Evolutionary conservation across 1,140 invertebrate species (phyloP).

Genomic region (Himalopsyche phryganea): DNA sequence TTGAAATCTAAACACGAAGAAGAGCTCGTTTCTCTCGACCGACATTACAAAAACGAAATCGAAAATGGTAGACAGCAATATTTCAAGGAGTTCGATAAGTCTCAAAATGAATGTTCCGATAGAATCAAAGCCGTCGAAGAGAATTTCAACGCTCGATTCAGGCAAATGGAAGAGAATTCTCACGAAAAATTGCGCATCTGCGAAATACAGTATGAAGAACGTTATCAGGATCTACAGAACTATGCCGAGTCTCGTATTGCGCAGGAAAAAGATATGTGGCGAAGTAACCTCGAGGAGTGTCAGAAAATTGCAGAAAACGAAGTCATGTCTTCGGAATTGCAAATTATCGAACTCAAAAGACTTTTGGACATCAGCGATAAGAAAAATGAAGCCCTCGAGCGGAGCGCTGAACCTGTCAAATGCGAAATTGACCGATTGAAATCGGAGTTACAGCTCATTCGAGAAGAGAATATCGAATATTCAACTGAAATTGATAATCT

Average conservation of each 20-base stretch:
- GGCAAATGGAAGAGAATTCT: slow-evolving; percentile 47
- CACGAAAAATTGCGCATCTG: slow-evolving; percentile 46
- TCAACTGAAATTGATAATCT: slow-evolving; percentile 1
- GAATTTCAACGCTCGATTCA: slow-evolving; percentile 47
- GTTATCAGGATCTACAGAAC: slow-evolving; percentile 26
- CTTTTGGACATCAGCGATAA: slow-evolving; percentile 39
- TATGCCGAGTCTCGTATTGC: neutral
- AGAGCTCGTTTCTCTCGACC: slow-evolving; percentile 43
- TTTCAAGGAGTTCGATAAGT: slow-evolving; percentile 41
- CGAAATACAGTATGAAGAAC: slow-evolving; percentile 51
- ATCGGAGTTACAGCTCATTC: neutral
- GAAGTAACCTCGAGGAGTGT: slow-evolving; percentile 38
- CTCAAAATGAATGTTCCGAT: slow-evolving; percentile 40
- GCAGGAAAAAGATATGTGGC: slow-evolving; percentile 27
- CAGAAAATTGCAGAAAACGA: slow-evolving; percentile 18
- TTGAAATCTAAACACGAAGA: slow-evolving; percentile 47
- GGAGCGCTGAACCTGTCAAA: neutral
- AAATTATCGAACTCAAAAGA: slow-evolving; percentile 44
- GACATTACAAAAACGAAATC: slow-evolving; percentile 41
- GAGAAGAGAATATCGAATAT: neutral
- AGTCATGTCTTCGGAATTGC: slow-evolving; percentile 15
- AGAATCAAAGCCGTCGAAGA: slow-evolving; percentile 40
- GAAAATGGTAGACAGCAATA: slow-evolving; percentile 40
- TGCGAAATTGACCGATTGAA: neutral
- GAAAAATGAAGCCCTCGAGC: neutral